Percentiles rank a stretch among this genome's conserved stretches.
phyloP scores from a whole-genome alignment of 2,113 vertebrate species.

The Pelmatolapia mariae region DNA sequence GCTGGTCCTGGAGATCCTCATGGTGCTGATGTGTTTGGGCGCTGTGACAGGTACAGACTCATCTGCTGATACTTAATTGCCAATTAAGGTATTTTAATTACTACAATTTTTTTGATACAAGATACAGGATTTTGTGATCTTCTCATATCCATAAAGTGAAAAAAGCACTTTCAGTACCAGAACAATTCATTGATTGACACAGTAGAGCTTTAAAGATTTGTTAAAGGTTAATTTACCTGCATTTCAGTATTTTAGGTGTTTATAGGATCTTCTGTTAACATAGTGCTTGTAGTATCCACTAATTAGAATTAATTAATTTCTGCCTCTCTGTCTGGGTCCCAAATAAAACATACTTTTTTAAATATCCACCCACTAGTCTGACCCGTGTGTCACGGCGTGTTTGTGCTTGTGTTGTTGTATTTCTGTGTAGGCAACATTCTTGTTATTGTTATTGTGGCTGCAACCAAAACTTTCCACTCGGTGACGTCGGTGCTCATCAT shows the following conservation, averaged over 20 bases:
- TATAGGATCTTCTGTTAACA: not conserved
- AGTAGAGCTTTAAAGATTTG: not conserved
- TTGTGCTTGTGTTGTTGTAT: not conserved
- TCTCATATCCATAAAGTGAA: not conserved
- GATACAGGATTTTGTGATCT: not conserved
- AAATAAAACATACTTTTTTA: not conserved
- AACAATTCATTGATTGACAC: not conserved
- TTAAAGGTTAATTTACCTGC: not conserved
- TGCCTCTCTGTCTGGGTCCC: not conserved
- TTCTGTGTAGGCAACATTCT: constrained; percentile 71
- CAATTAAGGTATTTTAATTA: not conserved
- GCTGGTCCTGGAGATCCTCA: constrained; percentile 65
- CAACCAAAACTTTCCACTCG: constrained; percentile 74
- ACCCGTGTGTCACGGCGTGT: not conserved
- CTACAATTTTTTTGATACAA: accelerated
- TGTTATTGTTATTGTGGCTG: constrained; percentile 75
- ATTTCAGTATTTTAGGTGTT: not conserved
- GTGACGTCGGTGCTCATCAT: constrained; percentile 77
- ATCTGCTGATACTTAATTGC: not conserved
- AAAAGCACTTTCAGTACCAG: not conserved
- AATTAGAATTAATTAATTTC: not conserved
- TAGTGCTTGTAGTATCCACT: not conserved
- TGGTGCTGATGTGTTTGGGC: constrained; percentile 72
- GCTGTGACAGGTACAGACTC: constrained; percentile 66
- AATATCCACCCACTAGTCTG: not conserved